Evolutionary conservation across 2,888 invertebrate species (phyloP).

Genomic region (Drosophila quinaria): DNA sequence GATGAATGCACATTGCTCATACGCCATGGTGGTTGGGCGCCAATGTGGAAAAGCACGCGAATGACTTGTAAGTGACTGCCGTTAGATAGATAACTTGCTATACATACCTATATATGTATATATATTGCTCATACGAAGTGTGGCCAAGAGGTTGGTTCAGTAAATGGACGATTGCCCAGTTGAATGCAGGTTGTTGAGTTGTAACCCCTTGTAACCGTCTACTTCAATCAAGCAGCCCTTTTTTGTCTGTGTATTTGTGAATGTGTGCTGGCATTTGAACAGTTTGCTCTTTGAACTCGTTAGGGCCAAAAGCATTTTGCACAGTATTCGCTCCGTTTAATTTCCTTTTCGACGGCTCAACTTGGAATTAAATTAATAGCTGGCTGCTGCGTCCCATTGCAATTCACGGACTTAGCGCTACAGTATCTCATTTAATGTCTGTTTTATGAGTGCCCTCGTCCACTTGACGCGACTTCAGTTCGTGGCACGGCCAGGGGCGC

Average conservation of each 20-base stretch:
- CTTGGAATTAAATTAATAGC: constrained; percentile 73
- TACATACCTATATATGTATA: not conserved
- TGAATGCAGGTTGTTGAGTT: constrained; percentile 23
- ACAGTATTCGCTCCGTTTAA: constrained; percentile 51
- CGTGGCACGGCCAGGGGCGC: constrained; percentile 26
- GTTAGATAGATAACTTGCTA: not conserved
- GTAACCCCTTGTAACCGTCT: constrained; percentile 10
- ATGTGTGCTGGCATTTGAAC: constrained; percentile 22
- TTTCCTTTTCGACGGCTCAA: constrained; percentile 34
- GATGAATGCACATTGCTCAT: constrained; percentile 54
- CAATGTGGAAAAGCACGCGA: constrained; percentile 14
- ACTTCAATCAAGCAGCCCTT: constrained; percentile 17
- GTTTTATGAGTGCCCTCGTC: constrained; percentile 48
- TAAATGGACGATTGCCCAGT: constrained; percentile 24
- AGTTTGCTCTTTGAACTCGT: constrained; percentile 52
- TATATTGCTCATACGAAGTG: constrained; percentile 18
- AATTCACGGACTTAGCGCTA: constrained; percentile 54
- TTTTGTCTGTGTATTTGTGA: constrained; percentile 3
- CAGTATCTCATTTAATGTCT: constrained; percentile 66
- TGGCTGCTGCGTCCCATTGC: constrained; percentile 48
- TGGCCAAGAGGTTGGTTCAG: constrained; percentile 24
- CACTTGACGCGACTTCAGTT: constrained; percentile 42
- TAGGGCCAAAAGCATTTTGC: constrained; percentile 35
- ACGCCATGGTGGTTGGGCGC: constrained; percentile 30
- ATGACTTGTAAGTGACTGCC: constrained; percentile 27